Base-by-base conservation (phyloP, 2,888 invertebrate species). In the Himalopsyche tibetana region DNA sequence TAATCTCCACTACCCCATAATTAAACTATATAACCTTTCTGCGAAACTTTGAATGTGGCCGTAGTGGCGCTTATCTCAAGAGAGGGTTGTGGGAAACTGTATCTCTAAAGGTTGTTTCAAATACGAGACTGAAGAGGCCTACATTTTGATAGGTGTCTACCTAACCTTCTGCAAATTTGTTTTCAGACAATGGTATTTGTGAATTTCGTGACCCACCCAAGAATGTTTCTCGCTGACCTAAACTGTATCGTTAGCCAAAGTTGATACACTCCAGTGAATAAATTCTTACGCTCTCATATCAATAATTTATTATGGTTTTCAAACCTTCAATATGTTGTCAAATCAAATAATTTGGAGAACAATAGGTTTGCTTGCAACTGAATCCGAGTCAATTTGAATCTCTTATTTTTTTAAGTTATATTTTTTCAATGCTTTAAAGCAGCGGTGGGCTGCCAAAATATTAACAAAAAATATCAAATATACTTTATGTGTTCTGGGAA, bases 1-100 rank as follows among this genome's bases (percentile, higher is more conserved):
- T 74, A 36, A 74, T 74, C 74, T 74, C 86, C 85, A 84, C 86
- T 82, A 42, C 84, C 84, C 84, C 86, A 86, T 86, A 86, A 86
- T 86, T 86, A 86, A 87, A 87, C 84, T 87, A 87, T 84, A 82
- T 84, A 88, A 87, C 88, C 86, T 87, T 88, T 88, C 88, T 88
- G 82, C 80, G 86, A 88, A 87, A 88, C 87, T 88, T 88, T 87
- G 87, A 84, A 87, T 88, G 83, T 86, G 87, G 86, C 86, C 84
- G 63, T 81, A 87, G 79, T 81, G 82, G 74, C 80, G 87, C 86
- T 87, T 87, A 88, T 88, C 88, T 88, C 88, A 88, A 86, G 88
- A 88, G 88, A 88, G 88, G 86, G 74, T 38, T 74, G 74, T 36
- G 36, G 28, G 36, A 74, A 74, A 74, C 74, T 74, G 74, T 74